These are phyloP conservation scores for Polypedilum vanderplanki DNA, from an alignment of 1,140 invertebrate species.

Conservation along the genomic window DNA sequence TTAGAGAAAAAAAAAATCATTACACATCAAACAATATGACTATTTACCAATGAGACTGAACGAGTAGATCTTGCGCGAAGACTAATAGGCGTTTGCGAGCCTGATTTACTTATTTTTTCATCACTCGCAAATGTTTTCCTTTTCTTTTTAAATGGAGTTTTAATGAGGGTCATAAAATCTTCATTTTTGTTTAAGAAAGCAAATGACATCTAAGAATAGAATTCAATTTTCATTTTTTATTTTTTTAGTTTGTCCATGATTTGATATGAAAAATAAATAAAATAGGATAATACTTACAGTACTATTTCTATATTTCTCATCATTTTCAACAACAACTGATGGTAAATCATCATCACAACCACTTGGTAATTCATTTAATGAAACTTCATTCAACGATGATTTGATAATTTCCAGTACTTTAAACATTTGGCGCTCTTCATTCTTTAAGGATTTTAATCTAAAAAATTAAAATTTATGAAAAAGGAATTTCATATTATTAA, in stretches of 20 bases:
- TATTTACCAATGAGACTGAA: constrained; percentile 31
- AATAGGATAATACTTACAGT: constrained; percentile 8
- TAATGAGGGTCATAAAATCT: constrained; percentile 39
- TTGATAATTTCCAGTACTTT: constrained; percentile 74
- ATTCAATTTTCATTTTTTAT: no score
- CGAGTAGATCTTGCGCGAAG: constrained; percentile 37
- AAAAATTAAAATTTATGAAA: constrained; percentile 30
- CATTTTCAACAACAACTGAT: constrained; percentile 20
- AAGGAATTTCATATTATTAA: no score
- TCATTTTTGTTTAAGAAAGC: constrained; percentile 34
- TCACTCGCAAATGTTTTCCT: constrained; percentile 38
- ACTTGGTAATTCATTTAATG: constrained; percentile 77
- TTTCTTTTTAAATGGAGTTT: constrained; percentile 41
- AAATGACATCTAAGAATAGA: no score
- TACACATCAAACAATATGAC: background rate
- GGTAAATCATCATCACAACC: constrained; percentile 59
- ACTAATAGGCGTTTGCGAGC: background rate
- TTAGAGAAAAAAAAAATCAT: background rate
- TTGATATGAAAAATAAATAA: background rate
- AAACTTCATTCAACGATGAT: constrained; percentile 72
- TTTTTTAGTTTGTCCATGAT: background rate
- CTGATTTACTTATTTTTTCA: constrained; percentile 29
- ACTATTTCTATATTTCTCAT: constrained; percentile 13
- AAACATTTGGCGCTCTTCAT: constrained; percentile 71
- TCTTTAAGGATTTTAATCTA: constrained; percentile 53